Conservation (phyloP, 2,797 vertebrate species). For the Gymnoscopelus microlampas region DNA sequence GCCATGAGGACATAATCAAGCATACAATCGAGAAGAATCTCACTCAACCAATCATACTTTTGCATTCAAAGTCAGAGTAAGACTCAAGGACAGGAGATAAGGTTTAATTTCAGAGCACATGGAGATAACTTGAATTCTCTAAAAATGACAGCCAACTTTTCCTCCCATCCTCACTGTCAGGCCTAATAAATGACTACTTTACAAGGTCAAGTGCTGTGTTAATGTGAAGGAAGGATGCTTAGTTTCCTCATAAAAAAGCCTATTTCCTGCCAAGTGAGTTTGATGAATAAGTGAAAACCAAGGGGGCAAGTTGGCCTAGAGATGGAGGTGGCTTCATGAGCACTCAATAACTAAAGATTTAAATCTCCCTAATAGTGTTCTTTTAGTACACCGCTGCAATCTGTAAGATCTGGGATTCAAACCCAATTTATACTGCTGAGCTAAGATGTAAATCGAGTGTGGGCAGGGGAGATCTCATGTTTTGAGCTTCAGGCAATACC, state of each 20-base stretch:
- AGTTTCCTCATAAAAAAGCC: not conserved
- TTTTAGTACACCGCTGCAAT: no score
- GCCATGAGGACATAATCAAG: conserved; percentile 27
- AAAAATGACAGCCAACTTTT: conserved; percentile 36
- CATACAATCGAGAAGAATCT: conserved; percentile 13
- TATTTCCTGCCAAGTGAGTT: not conserved
- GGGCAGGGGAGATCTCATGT: no score
- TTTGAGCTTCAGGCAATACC: no score
- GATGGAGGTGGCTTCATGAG: no score
- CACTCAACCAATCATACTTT: conserved; percentile 6
- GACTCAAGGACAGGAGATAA: conserved; percentile 43
- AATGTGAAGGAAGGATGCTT: not conserved
- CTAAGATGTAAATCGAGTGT: no score
- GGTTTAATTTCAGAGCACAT: conserved; percentile 33
- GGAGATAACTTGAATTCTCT: conserved; percentile 31
- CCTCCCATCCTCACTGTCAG: conserved; percentile 6
- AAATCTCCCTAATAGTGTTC: no score
- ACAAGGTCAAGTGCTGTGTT: conserved; percentile 33
- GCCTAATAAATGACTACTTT: conserved; percentile 37
- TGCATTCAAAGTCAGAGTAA: conserved; percentile 41
- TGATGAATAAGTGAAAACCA: not conserved
- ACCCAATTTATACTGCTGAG: no score
- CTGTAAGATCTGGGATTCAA: no score
- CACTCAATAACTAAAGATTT: no score
- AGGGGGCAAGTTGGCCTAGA: no score